Evolutionary conservation across 1,140 invertebrate genomes (phyloP).

Genomic region (Paraescarpia echinospica): DNA sequence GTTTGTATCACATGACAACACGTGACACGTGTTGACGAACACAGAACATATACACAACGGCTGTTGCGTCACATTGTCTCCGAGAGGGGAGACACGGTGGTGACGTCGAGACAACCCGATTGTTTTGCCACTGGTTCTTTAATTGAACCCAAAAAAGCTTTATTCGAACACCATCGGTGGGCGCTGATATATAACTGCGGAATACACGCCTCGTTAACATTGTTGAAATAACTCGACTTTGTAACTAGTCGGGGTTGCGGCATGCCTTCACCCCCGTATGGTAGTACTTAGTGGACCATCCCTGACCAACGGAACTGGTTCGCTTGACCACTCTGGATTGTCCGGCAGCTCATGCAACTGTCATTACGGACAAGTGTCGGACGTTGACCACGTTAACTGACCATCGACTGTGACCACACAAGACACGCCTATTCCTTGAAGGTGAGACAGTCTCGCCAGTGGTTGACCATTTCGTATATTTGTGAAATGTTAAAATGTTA

Average conservation of each 20-base stretch:
- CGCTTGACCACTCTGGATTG: neutral
- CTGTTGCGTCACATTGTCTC: neutral
- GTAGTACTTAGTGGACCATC: neutral
- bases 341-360: neutral
- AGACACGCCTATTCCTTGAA: neutral
- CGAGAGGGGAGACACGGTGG: neutral
- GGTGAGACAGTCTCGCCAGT: neutral
- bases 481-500: neutral
- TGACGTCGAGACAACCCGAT: neutral
- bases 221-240: neutral
- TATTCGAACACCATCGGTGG: neutral
- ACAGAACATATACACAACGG: neutral
- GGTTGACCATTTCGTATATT: neutral
- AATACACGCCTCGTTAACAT: neutral
- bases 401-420: neutral
- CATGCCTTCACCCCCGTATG: neutral
- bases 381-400: neutral
- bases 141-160: neutral
- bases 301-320: neutral
- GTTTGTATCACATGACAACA: neutral
- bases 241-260: neutral
- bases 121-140: neutral
- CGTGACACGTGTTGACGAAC: neutral
- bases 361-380: neutral
- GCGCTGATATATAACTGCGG: neutral